A percentile compares a stretch with the other conserved stretches of the same genome.
Evolutionary conservation across 1,140 invertebrate genomes (phyloP).

Genomic region (Spodoptera frugiperda): DNA sequence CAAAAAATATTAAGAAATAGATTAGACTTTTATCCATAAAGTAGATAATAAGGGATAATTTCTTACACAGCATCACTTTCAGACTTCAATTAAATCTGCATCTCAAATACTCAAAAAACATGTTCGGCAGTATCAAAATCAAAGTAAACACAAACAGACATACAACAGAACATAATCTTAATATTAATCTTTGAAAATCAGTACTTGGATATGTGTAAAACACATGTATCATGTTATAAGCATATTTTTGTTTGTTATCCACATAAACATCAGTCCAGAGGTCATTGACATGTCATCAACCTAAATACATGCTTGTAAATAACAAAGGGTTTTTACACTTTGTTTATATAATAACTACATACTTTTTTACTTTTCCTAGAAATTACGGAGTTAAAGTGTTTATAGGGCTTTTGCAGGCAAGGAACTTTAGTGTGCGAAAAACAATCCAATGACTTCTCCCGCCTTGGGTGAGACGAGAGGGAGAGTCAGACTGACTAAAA

Average conservation of each 20-base stretch:
- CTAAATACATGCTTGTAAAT: constrained; percentile 41
- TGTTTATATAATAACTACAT: constrained; percentile 32
- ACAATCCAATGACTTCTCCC: no score
- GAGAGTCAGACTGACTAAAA: no score
- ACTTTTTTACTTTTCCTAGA: constrained; percentile 1
- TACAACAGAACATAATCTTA: not conserved
- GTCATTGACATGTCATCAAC: constrained; percentile 62
- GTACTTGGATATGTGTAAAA: constrained; percentile 12
- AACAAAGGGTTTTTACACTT: constrained; percentile 15
- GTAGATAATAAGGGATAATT: no score
- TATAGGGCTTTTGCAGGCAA: no score
- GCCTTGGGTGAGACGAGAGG: no score
- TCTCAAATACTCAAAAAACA: no score
- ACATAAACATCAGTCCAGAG: constrained; percentile 42
- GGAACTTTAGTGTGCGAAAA: no score
- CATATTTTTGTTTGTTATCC: constrained; percentile 37
- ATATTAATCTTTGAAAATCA: constrained; percentile 1
- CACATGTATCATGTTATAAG: not conserved
- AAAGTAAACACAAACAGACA: not conserved
- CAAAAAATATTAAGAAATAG: no score
- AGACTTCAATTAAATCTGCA: no score
- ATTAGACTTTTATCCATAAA: no score
- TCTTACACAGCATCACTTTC: no score
- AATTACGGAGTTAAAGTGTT: not conserved
- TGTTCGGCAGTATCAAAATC: no score